These are phyloP conservation scores for Notothenia coriiceps DNA, from an alignment of 2,113 vertebrate genomes.

Conservation along the genomic window DNA sequence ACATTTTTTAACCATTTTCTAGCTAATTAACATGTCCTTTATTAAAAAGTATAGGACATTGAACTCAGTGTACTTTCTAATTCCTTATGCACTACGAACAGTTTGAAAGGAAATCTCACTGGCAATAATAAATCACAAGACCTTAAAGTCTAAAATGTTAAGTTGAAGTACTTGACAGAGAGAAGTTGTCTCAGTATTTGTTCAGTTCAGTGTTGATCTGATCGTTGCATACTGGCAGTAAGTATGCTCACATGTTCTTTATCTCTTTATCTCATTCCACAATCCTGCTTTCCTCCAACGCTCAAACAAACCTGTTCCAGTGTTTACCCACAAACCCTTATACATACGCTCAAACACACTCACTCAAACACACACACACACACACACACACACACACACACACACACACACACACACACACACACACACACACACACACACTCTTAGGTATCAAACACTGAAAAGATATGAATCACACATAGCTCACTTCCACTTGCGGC, in stretches of 20 bases:
- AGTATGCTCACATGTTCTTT: constrained; percentile 5
- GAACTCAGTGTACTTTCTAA: neutral
- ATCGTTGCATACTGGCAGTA: constrained; percentile 2
- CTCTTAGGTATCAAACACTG: constrained; percentile 17
- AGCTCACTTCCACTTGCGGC: constrained; percentile 22
- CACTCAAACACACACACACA: constrained; percentile 1
- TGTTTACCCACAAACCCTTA: constrained; percentile 46
- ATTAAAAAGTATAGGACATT: neutral
- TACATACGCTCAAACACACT: constrained; percentile 25
- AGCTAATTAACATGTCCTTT: neutral
- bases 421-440: neutral
- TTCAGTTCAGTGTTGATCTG: neutral
- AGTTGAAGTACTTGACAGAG: neutral
- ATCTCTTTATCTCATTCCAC: constrained; percentile 40
- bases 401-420: constrained; percentile 1
- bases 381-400: neutral
- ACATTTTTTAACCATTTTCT: neutral
- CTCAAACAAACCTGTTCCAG: constrained; percentile 39
- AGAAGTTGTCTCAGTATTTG: neutral
- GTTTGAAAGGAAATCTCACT: too few species aligned
- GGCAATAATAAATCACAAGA: neutral
- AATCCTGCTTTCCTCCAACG: neutral
- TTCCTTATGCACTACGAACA: neutral
- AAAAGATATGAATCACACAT: constrained; percentile 42
- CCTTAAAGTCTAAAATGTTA: neutral